A percentile compares a stretch with the other conserved stretches of the same genome.
Conservation (phyloP, 2,797 vertebrate species). For the Tadarida brasiliensis region DNA sequence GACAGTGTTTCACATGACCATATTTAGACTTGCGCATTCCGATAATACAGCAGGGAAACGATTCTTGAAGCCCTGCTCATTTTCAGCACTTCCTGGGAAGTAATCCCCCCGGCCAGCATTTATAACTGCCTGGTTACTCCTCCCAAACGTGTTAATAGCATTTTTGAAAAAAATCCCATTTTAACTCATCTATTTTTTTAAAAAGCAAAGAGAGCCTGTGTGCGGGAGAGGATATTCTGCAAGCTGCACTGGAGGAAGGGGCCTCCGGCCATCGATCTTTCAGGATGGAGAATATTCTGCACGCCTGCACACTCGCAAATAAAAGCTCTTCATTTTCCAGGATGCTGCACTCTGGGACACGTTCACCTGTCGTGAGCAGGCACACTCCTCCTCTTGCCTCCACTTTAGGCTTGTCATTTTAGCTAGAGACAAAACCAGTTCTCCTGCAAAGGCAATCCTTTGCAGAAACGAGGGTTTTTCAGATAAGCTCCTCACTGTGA, state of each 20-base stretch:
- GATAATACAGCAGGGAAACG: slow-evolving; percentile 68
- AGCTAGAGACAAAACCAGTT: neutral
- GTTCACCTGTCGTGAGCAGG: neutral
- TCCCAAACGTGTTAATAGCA: slow-evolving; percentile 62
- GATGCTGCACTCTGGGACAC: slow-evolving; percentile 17
- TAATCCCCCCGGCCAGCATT: slow-evolving; percentile 19
- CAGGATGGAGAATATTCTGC: neutral
- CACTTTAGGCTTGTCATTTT: neutral
- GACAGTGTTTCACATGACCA: slow-evolving; percentile 64
- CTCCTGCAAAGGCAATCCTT: neutral
- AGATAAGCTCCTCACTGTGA: neutral
- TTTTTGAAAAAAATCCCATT: slow-evolving; percentile 68
- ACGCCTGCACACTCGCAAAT: neutral
- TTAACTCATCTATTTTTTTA: slow-evolving; percentile 9
- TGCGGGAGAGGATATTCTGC: slow-evolving; percentile 25
- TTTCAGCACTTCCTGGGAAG: slow-evolving; percentile 67
- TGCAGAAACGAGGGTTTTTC: slow-evolving; percentile 44
- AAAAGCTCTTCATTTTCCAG: slow-evolving; percentile 2
- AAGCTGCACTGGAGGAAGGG: neutral
- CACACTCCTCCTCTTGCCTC: neutral
- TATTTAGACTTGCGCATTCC: slow-evolving; percentile 73
- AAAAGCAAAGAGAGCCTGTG: slow-evolving; percentile 9
- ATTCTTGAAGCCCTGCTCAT: slow-evolving; percentile 64
- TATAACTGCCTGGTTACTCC: slow-evolving; percentile 56
- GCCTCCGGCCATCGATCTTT: slow-evolving; percentile 37